These are phyloP conservation scores for Phlogophora meticulosa DNA, from an alignment of 2,888 invertebrate genomes.

Conservation along the genomic window DNA sequence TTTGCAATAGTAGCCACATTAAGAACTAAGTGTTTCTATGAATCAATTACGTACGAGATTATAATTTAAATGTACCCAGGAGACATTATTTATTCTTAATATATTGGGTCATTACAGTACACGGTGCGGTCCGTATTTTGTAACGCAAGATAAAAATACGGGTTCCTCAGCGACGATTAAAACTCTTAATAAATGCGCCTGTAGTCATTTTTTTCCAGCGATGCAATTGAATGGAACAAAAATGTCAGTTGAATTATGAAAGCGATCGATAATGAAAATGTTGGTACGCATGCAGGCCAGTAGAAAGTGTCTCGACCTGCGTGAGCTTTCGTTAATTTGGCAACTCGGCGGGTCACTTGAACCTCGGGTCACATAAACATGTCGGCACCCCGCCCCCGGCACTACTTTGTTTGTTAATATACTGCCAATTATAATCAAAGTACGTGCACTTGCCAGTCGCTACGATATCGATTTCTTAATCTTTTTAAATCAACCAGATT, in stretches of 20 bases:
- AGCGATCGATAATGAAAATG: conserved; percentile 90
- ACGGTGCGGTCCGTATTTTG: conserved; percentile 58
- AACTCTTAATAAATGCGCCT: conserved; percentile 72
- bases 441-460: conserved; percentile 75
- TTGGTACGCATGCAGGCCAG: conserved; percentile 83
- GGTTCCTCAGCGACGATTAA: conserved; percentile 71
- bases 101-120: conserved; percentile 38
- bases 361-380: conserved; percentile 87
- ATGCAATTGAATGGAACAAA: conserved; percentile 87
- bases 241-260: conserved; percentile 90
- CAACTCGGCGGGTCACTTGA: conserved; percentile 85
- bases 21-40: conserved; percentile 67
- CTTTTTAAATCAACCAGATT: conserved; percentile 78
- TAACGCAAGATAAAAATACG: conserved; percentile 68
- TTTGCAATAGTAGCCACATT: conserved; percentile 71
- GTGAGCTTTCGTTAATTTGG: conserved; percentile 88
- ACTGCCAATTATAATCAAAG: conserved; percentile 88
- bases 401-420: conserved; percentile 89
- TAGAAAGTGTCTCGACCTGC: conserved; percentile 90
- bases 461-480: conserved; percentile 86
- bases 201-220: conserved; percentile 72
- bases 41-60: conserved; percentile 61
- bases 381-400: conserved; percentile 86
- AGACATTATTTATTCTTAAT: conserved; percentile 49
- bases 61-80: conserved; percentile 53